Percentiles rank a stretch among this genome's conserved stretches.
Evolutionary conservation across 1,140 invertebrate species (phyloP).

Genomic region (Pseudachorutes palmiensis): DNA sequence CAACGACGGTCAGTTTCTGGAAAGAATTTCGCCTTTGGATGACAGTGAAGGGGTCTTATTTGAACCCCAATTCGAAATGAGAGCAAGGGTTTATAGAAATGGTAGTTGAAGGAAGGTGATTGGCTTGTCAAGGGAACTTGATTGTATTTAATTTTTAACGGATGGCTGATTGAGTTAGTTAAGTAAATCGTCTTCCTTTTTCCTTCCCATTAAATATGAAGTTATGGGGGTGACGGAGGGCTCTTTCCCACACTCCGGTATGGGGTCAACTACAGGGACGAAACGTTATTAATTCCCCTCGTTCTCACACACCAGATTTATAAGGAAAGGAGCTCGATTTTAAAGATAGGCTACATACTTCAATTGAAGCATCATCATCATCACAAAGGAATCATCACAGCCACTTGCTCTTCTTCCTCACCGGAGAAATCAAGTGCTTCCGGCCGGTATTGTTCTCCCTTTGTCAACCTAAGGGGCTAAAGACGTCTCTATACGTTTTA

Average conservation of each 20-base stretch:
- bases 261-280: slow-evolving; percentile 32
- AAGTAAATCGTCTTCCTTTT: not conserved
- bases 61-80: not conserved
- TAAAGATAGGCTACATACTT: not conserved
- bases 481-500: no score
- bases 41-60: not conserved
- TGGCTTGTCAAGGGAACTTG: not conserved
- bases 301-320: slow-evolving; percentile 23
- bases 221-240: slow-evolving; percentile 18
- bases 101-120: slow-evolving; percentile 3
- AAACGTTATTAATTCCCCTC: slow-evolving; percentile 20
- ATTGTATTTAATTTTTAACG: not conserved
- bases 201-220: not conserved
- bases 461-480: no score
- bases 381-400: no score
- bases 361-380: no score
- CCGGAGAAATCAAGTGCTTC: no score
- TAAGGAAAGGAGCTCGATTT: not conserved
- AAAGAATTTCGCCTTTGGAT: not conserved
- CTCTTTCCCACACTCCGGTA: slow-evolving; percentile 27
- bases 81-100: not conserved
- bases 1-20: no score
- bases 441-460: no score
- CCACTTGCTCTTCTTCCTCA: no score
- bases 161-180: not conserved